Conservation (phyloP, 1,140 invertebrate species). For the Coptotermes formosanus region DNA sequence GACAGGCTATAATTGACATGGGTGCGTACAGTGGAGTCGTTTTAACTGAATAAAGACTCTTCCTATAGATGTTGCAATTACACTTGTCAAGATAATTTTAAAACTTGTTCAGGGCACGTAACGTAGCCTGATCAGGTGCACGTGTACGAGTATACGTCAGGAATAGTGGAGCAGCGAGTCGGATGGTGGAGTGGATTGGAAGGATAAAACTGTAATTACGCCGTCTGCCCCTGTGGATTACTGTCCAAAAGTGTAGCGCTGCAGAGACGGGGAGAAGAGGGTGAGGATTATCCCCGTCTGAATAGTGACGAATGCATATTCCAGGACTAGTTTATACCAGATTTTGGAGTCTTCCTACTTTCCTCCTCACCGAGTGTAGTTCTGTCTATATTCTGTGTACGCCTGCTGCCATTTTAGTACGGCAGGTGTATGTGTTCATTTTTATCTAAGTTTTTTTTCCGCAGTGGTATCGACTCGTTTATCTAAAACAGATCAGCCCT, state of each 20-base stretch:
- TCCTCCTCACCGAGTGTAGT: neutral
- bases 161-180: neutral
- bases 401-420: neutral
- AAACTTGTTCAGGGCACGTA: neutral
- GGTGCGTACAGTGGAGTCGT: too few relatives aligned
- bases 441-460: too few relatives aligned
- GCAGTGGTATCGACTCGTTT: too few relatives aligned
- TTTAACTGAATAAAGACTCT: too few relatives aligned
- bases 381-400: neutral
- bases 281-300: neutral
- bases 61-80: too few relatives aligned
- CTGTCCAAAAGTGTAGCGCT: neutral
- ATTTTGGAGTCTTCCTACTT: neutral
- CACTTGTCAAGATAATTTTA: neutral
- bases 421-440: too few relatives aligned
- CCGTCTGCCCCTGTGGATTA: neutral
- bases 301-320: neutral
- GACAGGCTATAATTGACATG: too few relatives aligned
- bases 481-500: too few relatives aligned
- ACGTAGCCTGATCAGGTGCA: neutral
- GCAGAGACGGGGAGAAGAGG: neutral
- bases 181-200: neutral
- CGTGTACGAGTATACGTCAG: neutral
- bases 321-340: neutral
- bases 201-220: neutral